These are phyloP conservation scores for Toxotes chatareus DNA, from an alignment of 2,113 vertebrate genomes.

Conservation along the genomic window DNA sequence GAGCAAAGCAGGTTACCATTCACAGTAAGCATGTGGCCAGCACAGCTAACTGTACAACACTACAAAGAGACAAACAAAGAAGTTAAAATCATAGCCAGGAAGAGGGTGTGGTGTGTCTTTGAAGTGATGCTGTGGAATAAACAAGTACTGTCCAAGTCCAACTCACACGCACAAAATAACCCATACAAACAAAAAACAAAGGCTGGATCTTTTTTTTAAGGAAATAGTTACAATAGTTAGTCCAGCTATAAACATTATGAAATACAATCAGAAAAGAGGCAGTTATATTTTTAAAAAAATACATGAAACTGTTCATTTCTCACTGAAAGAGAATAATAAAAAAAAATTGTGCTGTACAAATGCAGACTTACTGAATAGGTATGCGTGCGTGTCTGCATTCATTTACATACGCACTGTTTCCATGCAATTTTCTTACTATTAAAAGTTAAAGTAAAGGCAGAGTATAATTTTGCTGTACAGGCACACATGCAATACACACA, in stretches of 20 bases:
- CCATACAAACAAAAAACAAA: conserved; percentile 20
- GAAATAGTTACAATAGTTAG: too few species aligned
- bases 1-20: conserved; percentile 6
- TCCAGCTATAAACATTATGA: background rate
- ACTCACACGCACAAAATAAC: conserved; percentile 6
- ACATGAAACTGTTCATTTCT: background rate
- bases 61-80: conserved; percentile 19
- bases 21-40: background rate
- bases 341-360: background rate
- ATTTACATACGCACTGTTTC: background rate
- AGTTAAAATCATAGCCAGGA: background rate
- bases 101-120: conserved; percentile 46
- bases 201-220: background rate
- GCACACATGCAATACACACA: background rate
- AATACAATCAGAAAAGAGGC: background rate
- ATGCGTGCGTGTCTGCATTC: background rate
- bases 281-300: background rate
- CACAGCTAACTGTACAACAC: conserved; percentile 12
- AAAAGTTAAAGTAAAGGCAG: background rate
- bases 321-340: background rate
- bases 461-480: background rate
- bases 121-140: conserved; percentile 50
- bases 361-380: background rate
- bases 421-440: background rate
- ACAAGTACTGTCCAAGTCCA: conserved; percentile 12